A percentile compares a stretch with the other conserved stretches of the same genome.
Conservation (phyloP, 2,113 vertebrate genomes). For the Archilochus colubris region DNA sequence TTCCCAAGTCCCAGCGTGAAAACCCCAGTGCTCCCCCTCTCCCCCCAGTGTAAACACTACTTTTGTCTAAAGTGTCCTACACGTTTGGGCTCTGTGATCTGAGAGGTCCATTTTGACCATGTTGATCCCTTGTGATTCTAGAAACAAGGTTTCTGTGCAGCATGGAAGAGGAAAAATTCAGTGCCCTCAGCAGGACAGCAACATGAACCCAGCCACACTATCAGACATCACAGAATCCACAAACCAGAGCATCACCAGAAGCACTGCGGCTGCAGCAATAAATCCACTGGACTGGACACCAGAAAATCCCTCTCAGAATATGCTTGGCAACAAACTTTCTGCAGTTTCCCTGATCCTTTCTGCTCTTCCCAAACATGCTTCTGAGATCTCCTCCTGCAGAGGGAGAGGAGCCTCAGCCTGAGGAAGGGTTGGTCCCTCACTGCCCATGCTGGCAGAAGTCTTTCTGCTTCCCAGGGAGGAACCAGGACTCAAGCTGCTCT, state of each 20-base stretch:
- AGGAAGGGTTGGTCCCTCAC: not conserved
- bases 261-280: fast-evolving
- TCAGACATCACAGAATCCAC: not conserved
- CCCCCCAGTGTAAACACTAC: not conserved
- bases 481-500: not conserved
- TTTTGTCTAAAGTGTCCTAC: not conserved
- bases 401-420: fast-evolving
- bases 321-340: fast-evolving
- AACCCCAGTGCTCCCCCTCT: not conserved
- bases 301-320: not conserved
- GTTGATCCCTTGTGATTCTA: no score
- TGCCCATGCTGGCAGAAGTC: not conserved
- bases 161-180: fast-evolving
- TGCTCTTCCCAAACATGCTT: not conserved
- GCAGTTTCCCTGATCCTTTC: not conserved
- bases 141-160: not conserved
- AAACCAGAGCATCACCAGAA: fast-evolving
- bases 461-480: not conserved
- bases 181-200: not conserved
- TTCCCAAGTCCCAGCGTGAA: not conserved
- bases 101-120: no score
- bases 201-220: not conserved
- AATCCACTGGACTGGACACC: not conserved
- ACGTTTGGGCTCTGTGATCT: no score
- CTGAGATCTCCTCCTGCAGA: not conserved